phyloP scores from a whole-genome alignment of 1,140 invertebrate genomes.

The Drosophila orosa region DNA sequence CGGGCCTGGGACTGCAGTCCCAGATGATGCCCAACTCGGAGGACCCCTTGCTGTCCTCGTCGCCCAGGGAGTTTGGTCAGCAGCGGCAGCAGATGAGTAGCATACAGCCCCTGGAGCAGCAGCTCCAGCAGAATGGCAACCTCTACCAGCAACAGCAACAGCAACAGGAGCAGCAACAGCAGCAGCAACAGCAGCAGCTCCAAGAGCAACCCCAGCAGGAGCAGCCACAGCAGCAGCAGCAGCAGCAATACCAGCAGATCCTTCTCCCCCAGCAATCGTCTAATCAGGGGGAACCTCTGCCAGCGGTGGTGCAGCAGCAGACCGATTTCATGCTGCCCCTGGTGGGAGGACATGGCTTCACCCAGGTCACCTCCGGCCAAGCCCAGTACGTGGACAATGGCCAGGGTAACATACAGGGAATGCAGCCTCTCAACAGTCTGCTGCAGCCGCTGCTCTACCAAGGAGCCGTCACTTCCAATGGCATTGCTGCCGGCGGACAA shows the following conservation, averaged over 20 bases:
- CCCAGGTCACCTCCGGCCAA: constrained; percentile 47
- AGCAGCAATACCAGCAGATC: constrained; percentile 30
- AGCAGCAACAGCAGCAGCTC: constrained; percentile 23
- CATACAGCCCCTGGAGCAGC: constrained; percentile 41
- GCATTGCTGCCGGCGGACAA: constrained; percentile 22
- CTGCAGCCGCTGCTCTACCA: constrained; percentile 65
- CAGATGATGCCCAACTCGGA: constrained; percentile 94
- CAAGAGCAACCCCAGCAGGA: constrained; percentile 24
- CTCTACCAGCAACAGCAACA: constrained; percentile 43
- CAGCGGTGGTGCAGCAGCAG: constrained; percentile 38
- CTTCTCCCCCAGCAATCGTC: constrained; percentile 35
- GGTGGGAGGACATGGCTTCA: constrained; percentile 46
- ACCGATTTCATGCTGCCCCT: constrained; percentile 61
- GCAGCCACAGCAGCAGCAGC: constrained; percentile 19
- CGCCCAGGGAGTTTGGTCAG: constrained; percentile 90
- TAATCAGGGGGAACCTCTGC: constrained; percentile 22
- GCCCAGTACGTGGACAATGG: constrained; percentile 51
- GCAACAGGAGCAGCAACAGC: constrained; percentile 15
- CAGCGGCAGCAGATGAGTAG: constrained; percentile 69
- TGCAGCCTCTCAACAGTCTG: constrained; percentile 66
- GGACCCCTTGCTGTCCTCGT: constrained; percentile 92
- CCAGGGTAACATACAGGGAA: constrained; percentile 43
- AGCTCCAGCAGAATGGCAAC: constrained; percentile 24
- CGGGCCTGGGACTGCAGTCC: constrained; percentile 85
- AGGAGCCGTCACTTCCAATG: constrained; percentile 1